phyloP scores from a whole-genome alignment of 2,113 vertebrate species.

The Myrmecophaga tridactyla region DNA sequence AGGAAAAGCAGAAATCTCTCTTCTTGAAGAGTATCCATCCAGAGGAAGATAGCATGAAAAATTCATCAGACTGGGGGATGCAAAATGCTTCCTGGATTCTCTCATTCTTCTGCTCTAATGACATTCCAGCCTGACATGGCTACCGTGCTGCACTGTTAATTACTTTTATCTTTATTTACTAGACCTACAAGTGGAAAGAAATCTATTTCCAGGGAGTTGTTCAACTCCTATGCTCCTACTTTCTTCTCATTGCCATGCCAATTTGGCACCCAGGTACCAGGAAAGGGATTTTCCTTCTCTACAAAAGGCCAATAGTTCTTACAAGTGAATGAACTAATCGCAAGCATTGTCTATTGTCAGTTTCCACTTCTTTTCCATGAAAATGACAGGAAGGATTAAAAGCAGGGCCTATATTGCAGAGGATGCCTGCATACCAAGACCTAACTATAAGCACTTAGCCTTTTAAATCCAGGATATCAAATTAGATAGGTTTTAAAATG shows the following conservation, averaged over 20 bases:
- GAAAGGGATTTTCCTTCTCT: constrained; percentile 46
- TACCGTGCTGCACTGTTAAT: constrained; percentile 84
- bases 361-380: not conserved
- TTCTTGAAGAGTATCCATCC: not conserved
- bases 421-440: not conserved
- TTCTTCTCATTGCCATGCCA: constrained; percentile 84
- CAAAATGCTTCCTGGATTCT: constrained; percentile 62
- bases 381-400: not conserved
- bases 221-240: constrained; percentile 86
- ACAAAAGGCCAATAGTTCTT: constrained; percentile 66
- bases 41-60: constrained; percentile 14
- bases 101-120: constrained; percentile 80
- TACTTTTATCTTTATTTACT: constrained; percentile 91
- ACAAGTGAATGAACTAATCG: constrained; percentile 66
- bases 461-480: not conserved
- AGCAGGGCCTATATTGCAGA: not conserved
- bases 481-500: not conserved
- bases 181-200: constrained; percentile 85
- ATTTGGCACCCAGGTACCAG: constrained; percentile 82
- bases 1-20: constrained; percentile 14
- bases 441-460: not conserved
- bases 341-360: constrained; percentile 44
- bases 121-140: constrained; percentile 83
- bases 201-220: constrained; percentile 85
- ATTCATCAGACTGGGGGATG: constrained; percentile 35